phyloP scores from a whole-genome alignment of 2,113 vertebrate species.

The Thunnus thynnus region DNA sequence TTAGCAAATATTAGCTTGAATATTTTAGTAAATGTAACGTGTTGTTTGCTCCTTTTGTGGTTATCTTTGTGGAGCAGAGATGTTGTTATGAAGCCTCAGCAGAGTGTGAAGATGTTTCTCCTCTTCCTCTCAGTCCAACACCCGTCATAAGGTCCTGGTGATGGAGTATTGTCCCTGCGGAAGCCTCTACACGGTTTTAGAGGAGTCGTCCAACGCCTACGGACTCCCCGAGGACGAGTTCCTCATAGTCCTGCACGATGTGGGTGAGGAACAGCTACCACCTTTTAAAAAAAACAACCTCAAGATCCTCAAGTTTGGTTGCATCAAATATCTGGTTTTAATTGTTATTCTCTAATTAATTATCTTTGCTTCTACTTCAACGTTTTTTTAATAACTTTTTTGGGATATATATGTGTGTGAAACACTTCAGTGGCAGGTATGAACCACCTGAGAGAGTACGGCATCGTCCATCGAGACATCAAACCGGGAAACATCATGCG shows the following conservation, averaged over 20 bases:
- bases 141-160: conserved; percentile 96
- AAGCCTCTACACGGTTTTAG: conserved; percentile 96
- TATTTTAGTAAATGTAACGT: too few species aligned
- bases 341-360: too few species aligned
- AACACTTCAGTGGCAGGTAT: conserved; percentile 92
- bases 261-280: conserved; percentile 86
- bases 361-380: too few species aligned
- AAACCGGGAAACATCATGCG: conserved; percentile 99
- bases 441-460: conserved; percentile 98
- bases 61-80: neutral
- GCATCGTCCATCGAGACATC: conserved; percentile 98
- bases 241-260: conserved; percentile 96
- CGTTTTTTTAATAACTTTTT: too few species aligned
- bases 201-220: conserved; percentile 96
- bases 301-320: too few species aligned
- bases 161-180: conserved; percentile 99
- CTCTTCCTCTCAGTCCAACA: conserved; percentile 86
- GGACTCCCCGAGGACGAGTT: conserved; percentile 98
- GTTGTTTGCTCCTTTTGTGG: too few species aligned
- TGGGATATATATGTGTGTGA: too few species aligned
- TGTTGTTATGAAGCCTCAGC: neutral
- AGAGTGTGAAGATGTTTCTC: neutral
- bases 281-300: too few species aligned
- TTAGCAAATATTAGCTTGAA: too few species aligned
- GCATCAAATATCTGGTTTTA: too few species aligned